phyloP scores from a whole-genome alignment of 2,797 vertebrate genomes.

The Melanotaenia trifasciata region DNA sequence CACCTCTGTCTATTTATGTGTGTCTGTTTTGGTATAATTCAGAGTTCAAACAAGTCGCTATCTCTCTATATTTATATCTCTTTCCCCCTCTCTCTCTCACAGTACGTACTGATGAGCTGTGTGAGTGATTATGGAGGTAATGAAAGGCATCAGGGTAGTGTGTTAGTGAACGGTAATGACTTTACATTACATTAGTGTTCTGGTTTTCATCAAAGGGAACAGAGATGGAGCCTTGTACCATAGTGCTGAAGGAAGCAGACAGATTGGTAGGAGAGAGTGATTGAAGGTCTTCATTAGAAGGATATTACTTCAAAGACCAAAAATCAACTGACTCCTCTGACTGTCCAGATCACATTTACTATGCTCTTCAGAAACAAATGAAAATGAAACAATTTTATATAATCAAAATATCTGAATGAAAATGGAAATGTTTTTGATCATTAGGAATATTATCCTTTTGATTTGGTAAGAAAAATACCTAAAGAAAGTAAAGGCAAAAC shows the following conservation, averaged over 20 bases:
- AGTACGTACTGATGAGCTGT: conserved; percentile 51
- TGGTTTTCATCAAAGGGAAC: conserved; percentile 74
- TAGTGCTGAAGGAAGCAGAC: conserved; percentile 15
- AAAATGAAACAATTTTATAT: background rate
- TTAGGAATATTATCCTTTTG: background rate
- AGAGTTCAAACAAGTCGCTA: conserved; percentile 42
- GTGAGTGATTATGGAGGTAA: conserved; percentile 72
- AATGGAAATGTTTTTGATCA: background rate
- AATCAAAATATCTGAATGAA: background rate
- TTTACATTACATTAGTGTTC: conserved; percentile 72
- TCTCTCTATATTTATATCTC: background rate
- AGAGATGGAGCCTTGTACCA: conserved; percentile 34
- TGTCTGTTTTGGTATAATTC: conserved; percentile 59
- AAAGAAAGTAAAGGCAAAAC: background rate
- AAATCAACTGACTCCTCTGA: background rate
- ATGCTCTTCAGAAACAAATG: background rate
- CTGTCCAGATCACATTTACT: background rate
- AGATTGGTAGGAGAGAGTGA: conserved; percentile 1
- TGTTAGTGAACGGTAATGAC: conserved; percentile 75
- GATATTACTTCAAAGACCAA: conserved; percentile 28
- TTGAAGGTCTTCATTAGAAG: conserved; percentile 44
- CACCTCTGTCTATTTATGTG: conserved; percentile 62
- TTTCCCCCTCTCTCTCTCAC: conserved; percentile 20
- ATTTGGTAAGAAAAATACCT: no score
- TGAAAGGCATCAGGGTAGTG: conserved; percentile 69